Evolutionary conservation across 2,888 invertebrate genomes (phyloP), one percentile per base, ranked within the genome.

Genomic region (Ormyrus pomaceus): DNA sequence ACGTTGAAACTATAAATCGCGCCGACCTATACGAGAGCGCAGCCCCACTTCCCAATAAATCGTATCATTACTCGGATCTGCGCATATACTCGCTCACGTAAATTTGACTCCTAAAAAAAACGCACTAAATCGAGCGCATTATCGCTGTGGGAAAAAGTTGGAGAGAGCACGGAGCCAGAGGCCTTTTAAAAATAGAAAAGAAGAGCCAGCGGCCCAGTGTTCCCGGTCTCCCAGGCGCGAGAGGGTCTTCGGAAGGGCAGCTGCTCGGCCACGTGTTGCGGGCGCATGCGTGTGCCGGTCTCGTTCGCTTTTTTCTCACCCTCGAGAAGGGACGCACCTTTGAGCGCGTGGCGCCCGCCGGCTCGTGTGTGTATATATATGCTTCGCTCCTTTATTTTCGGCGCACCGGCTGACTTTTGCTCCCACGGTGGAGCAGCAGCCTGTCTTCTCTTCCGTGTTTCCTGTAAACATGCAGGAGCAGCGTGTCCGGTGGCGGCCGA

Each of bases 141-240:
- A 80, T 76, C 80, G 75, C 76, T 80, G 76, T 80, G 76, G 80
- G 76, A 80, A 80, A 78, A 78, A 65, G 65, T 70, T 19, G 34
- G 34, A 34, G 34, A 4, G 34, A 19, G 10, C 13, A 46, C 0
- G 11, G 0, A 19, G 2, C 19, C 59, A 45, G 34, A 34, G 46
- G 77, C 7, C 59, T 70, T 79, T 79, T 79, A 80, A 80, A 80
- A 80, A 80, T 66, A 71, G 71, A 59, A 80, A 58, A 65, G 56
- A 74, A 48, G 68, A 69, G 45, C 53, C 53, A 62, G 34, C 46
- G 19, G 51, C 13, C 19, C 48, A 50, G 5, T 45, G 56, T 10
- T 34, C 7, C 50, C n/a, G n/a, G 46, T 46, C 70, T 74, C 70
- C 59, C 79, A 59, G 64, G 70, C 77, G 80, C 77, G 70, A 81